Evolutionary conservation across 2,888 invertebrate genomes (phyloP).

Genomic region (Nomada goodeniana): DNA sequence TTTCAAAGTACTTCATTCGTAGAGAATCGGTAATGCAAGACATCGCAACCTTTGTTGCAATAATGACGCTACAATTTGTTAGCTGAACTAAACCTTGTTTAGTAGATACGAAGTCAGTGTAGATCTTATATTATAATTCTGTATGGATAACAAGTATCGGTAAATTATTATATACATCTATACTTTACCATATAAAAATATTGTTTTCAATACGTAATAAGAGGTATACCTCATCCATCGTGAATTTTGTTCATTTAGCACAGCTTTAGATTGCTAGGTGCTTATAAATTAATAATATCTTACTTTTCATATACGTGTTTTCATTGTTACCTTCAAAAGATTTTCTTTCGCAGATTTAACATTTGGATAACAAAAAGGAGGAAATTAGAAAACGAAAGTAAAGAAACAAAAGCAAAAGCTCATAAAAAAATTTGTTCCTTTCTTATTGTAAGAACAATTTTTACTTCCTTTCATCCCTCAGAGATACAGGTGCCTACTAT

Average conservation of each 20-base stretch:
- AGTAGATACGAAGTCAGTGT: constrained; percentile 45
- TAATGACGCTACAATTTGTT: constrained; percentile 53
- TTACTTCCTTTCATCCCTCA: too few relatives aligned
- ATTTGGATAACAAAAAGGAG: too few relatives aligned
- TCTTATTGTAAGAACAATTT: too few relatives aligned
- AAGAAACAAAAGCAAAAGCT: too few relatives aligned
- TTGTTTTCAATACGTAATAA: constrained; percentile 43
- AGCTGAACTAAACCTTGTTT: constrained; percentile 45
- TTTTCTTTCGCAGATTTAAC: background rate
- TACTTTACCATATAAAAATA: constrained; percentile 61
- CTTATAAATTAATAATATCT: background rate
- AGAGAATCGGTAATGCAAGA: constrained; percentile 40
- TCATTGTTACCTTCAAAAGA: background rate
- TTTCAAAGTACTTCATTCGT: constrained; percentile 45
- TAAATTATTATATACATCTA: constrained; percentile 55
- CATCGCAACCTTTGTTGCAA: constrained; percentile 15
- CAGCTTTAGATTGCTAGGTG: constrained; percentile 23
- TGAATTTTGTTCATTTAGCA: constrained; percentile 42
- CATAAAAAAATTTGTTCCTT: too few relatives aligned
- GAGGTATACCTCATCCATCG: constrained; percentile 56
- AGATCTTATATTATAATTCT: constrained; percentile 47
- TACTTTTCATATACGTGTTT: background rate
- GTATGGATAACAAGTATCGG: constrained; percentile 43
- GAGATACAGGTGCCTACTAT: too few relatives aligned
- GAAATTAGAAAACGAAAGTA: too few relatives aligned